These are phyloP conservation scores for Meliscaeva auricollis DNA, from an alignment of 2,888 invertebrate genomes.

Conservation along the genomic window DNA sequence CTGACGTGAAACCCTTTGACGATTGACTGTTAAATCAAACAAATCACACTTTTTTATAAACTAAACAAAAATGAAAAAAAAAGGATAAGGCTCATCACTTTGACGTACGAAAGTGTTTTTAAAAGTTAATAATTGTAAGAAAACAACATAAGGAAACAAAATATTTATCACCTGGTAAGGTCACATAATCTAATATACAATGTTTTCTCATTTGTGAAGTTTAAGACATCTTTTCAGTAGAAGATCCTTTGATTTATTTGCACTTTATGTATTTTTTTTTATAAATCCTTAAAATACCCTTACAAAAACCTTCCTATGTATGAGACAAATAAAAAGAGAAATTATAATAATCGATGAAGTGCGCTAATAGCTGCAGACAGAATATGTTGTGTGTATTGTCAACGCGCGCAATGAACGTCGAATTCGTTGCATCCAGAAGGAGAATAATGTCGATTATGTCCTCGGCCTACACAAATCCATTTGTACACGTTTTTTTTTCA, in stretches of 20 bases:
- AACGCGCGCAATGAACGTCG: conserved; percentile 57
- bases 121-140: no score
- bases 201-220: no score
- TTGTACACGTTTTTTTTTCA: conserved; percentile 68
- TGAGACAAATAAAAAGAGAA: conserved; percentile 19
- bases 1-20: conserved; percentile 44
- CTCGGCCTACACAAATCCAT: conserved; percentile 74
- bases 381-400: conserved; percentile 61
- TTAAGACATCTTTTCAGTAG: no score
- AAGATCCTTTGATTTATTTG: no score
- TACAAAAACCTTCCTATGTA: not conserved
- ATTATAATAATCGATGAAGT: conserved; percentile 76
- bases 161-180: no score
- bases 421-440: conserved; percentile 48
- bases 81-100: not conserved
- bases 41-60: conserved; percentile 37
- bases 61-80: not conserved
- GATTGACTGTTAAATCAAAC: conserved; percentile 44
- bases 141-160: no score
- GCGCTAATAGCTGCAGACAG: conserved; percentile 74
- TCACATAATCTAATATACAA: no score
- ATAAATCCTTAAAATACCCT: not conserved
- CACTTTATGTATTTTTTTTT: not conserved
- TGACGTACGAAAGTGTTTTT: no score
- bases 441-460: conserved; percentile 74